These are phyloP conservation scores for Aurelia coerulea DNA, from an alignment of 30 jellyfish, hydroid and myxozoan genomes.

Conservation along the genomic window DNA sequence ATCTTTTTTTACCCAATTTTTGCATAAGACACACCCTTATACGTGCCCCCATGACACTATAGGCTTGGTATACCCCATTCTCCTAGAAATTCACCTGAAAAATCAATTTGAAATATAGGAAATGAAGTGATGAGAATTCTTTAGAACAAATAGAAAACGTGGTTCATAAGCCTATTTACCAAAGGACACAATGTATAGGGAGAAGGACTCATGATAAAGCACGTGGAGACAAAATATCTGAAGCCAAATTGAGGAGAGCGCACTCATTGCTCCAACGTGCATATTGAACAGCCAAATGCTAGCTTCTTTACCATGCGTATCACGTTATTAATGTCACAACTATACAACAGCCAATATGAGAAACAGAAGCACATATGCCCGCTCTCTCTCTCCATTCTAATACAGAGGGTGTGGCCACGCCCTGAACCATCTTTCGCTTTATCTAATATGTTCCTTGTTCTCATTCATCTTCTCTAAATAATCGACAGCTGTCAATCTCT, in stretches of 20 bases:
- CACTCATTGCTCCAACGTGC: conserved; percentile 16
- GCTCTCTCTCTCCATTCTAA: conserved; percentile 26
- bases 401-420: conserved; percentile 51
- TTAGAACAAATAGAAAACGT: conserved; percentile 80
- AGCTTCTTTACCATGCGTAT: conserved; percentile 30
- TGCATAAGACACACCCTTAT: conserved; percentile 2
- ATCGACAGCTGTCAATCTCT: conserved; percentile 3
- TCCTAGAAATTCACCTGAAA: conserved; percentile 4
- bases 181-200: conserved; percentile 76
- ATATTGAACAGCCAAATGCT: conserved; percentile 20
- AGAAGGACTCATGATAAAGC: conserved; percentile 20
- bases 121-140: conserved; percentile 52
- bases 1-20: conserved; percentile 14
- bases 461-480: neutral
- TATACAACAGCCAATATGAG: neutral
- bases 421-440: conserved; percentile 19
- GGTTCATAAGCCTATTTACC: conserved; percentile 90
- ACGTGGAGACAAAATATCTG: conserved; percentile 61
- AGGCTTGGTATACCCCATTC: neutral
- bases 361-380: conserved; percentile 34
- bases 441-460: conserved; percentile 3
- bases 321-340: neutral
- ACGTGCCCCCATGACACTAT: conserved; percentile 12
- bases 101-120: conserved; percentile 11
- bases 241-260: conserved; percentile 9